Base-by-base conservation (phyloP, 2,888 invertebrate species). In the Noctua fimbriata region DNA sequence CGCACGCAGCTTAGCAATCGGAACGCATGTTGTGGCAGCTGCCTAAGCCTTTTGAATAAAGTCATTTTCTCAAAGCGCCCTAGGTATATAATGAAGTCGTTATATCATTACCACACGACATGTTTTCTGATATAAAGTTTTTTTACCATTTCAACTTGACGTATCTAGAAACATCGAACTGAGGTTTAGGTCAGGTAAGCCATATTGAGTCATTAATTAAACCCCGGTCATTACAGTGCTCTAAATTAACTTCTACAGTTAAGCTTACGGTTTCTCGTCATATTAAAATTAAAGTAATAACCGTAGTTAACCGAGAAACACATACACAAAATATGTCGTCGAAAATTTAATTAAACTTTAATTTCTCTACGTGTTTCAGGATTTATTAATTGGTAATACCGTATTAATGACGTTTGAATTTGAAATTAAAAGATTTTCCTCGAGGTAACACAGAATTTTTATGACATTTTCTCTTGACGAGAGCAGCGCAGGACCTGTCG, bases 121-220 rank as follows among this genome's bases (percentile, higher is more conserved):
- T 52, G 32, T 82, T 82, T 47, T 3, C 4, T 41, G 16, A 65
- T 58, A 18, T 73, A 52, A 47, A 52, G 55, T 73, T n/a, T 2
- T 49, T 24, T 66, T 44, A 16, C 41, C 10, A 0, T 76, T 65
- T 47, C 10, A 65, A 55, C 65, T 2, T 58, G 28, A 16, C 71
- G 41, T 69, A 69, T 58, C 49, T 52, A 74, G 2, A 73, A 60
- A 14, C 44, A 18, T 28, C 12, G 24, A 41, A 41, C 14, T 69
- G 21, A 73, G 49, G 73, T 77, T 52, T 73, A 44, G 47, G 63
- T 76, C 36, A 74, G 71, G 63, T 79, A 73, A 79, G 69, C 9
- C 9, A 49, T 28, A 84, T 77, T 63, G 28, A 76, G 71, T 83
- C 79, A 85, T 83, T 85, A 79, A 75, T 86, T 70, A 82, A 79